phyloP scores from a whole-genome alignment of 1,140 invertebrate species.

The Paracyclopina nana region DNA sequence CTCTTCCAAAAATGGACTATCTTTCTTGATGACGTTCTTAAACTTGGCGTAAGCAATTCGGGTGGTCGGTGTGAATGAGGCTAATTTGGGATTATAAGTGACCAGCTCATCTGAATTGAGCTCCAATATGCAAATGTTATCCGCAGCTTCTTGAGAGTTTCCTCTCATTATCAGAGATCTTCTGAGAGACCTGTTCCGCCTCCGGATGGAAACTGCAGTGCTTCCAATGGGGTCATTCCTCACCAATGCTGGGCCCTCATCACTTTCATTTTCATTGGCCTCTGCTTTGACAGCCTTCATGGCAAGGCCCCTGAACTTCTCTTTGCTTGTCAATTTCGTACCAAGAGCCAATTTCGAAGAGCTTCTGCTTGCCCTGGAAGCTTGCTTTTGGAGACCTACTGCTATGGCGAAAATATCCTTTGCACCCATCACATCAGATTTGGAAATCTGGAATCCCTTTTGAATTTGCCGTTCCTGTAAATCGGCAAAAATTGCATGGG shows the following conservation, averaged over 20 bases:
- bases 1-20: neutral
- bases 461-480: constrained; percentile 19
- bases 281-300: constrained; percentile 19
- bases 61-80: constrained; percentile 18
- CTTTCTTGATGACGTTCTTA: constrained; percentile 19
- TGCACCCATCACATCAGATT: constrained; percentile 20
- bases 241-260: constrained; percentile 20
- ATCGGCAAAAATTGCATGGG: neutral
- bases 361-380: too few relatives aligned
- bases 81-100: constrained; percentile 20
- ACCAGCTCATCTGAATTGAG: constrained; percentile 19
- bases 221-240: constrained; percentile 18
- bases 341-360: neutral
- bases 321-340: neutral
- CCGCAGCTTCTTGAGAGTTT: constrained; percentile 11
- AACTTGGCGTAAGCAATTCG: constrained; percentile 21
- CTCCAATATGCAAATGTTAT: constrained; percentile 17
- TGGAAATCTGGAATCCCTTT: constrained; percentile 22
- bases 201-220: constrained; percentile 19
- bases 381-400: too few relatives aligned
- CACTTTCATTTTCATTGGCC: constrained; percentile 20
- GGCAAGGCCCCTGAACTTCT: neutral
- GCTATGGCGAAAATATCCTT: constrained; percentile 18
- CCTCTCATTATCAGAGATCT: constrained; percentile 5
- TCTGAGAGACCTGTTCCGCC: constrained; percentile 19